A percentile compares a stretch with the other conserved stretches of the same genome.
phyloP scores from a whole-genome alignment of 2,797 vertebrate species.

The Rhinella marina region DNA sequence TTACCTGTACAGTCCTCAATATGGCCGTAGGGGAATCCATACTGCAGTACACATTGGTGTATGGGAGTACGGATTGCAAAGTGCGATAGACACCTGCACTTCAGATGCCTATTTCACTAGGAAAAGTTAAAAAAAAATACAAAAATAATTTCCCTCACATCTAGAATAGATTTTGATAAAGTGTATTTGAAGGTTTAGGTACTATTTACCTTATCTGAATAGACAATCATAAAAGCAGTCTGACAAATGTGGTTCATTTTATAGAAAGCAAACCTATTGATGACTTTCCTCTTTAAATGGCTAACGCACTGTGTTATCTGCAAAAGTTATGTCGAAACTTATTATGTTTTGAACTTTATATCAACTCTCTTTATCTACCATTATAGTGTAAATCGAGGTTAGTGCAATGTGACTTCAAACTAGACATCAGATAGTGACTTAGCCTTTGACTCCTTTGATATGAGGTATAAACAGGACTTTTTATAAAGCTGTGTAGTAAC shows the following conservation, averaged over 20 bases:
- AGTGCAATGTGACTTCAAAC: slow-evolving; percentile 4
- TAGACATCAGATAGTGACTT: slow-evolving; percentile 23
- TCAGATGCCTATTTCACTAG: too few relatives aligned
- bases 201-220: background rate
- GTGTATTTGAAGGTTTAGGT: background rate
- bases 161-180: too few relatives aligned
- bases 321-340: slow-evolving; percentile 9
- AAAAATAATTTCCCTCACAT: too few relatives aligned
- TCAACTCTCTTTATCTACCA: slow-evolving; percentile 44
- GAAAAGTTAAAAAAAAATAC: too few relatives aligned
- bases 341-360: slow-evolving; percentile 41
- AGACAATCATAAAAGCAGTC: background rate
- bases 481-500: background rate
- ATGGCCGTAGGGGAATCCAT: too few relatives aligned
- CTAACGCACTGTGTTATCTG: background rate
- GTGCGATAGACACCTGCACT: too few relatives aligned
- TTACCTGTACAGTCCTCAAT: too few relatives aligned
- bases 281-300: slow-evolving; percentile 18
- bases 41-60: too few relatives aligned
- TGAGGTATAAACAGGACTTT: background rate
- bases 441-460: slow-evolving; percentile 52
- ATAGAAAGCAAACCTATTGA: background rate
- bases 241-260: background rate
- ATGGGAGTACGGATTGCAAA: too few relatives aligned
- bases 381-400: slow-evolving; percentile 28